These are phyloP conservation scores for Bhutanitis thaidina DNA, from an alignment of 2,888 invertebrate genomes.

Conservation along the genomic window DNA sequence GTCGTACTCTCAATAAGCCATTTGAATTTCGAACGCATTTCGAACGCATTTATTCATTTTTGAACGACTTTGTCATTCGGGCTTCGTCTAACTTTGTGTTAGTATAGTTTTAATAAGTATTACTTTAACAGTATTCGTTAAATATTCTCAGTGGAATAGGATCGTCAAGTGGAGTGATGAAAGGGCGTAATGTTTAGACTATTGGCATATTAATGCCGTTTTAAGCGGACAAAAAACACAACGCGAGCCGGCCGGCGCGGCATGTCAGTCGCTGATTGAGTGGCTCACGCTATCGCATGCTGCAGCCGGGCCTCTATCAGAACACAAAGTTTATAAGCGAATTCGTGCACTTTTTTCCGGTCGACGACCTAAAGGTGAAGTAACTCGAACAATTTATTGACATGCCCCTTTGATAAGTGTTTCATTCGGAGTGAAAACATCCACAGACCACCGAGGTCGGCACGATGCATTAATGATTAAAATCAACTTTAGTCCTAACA, in stretches of 20 bases:
- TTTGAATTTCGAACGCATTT: constrained; percentile 39
- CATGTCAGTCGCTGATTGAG: constrained; percentile 61
- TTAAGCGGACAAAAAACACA: constrained; percentile 66
- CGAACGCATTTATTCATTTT: constrained; percentile 33
- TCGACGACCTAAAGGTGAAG: constrained; percentile 29
- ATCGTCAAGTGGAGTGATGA: constrained; percentile 35
- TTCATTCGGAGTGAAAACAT: not conserved
- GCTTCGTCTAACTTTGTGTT: constrained; percentile 32
- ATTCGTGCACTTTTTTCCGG: constrained; percentile 40
- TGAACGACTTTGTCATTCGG: constrained; percentile 27
- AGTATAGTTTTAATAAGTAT: constrained; percentile 16
- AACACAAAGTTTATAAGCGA: constrained; percentile 54
- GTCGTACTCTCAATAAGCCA: constrained; percentile 43
- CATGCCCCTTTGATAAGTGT: constrained; percentile 22
- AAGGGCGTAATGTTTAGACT: constrained; percentile 57
- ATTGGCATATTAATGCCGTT: constrained; percentile 62
- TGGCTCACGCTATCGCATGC: constrained; percentile 65
- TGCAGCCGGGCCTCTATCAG: constrained; percentile 46
- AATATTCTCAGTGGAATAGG: not conserved
- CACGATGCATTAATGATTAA: not conserved
- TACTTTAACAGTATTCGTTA: too few species aligned
- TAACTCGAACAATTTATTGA: constrained; percentile 20
- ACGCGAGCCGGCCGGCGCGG: constrained; percentile 40
- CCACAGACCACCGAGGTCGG: not conserved
- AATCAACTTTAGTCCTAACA: too few species aligned